These are phyloP conservation scores for Sclerurus mexicanus DNA, from an alignment of 2,113 vertebrate genomes.

Conservation along the genomic window DNA sequence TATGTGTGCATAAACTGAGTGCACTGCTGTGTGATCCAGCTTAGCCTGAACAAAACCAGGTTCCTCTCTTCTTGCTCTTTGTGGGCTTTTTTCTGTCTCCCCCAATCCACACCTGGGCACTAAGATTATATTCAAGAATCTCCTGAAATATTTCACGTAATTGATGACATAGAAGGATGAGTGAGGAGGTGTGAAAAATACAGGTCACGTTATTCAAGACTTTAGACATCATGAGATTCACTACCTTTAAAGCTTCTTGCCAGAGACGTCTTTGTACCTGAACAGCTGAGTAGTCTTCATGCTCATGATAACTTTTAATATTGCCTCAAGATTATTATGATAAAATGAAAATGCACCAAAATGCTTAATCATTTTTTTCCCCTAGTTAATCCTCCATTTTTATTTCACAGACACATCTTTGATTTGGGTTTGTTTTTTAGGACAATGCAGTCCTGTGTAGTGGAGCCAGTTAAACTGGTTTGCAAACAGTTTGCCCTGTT, in stretches of 20 bases:
- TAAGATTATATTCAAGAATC: not conserved
- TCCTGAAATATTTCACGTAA: not conserved
- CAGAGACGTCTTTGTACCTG: not conserved
- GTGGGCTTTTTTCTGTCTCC: not conserved
- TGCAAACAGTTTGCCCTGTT: not conserved
- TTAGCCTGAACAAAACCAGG: not conserved
- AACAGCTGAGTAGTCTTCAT: not conserved
- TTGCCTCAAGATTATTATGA: not conserved
- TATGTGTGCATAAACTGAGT: not conserved
- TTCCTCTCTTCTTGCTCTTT: not conserved
- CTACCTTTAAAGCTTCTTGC: not conserved
- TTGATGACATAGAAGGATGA: not conserved
- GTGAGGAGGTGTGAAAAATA: not conserved
- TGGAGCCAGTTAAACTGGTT: not conserved
- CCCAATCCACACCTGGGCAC: not conserved
- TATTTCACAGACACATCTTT: not conserved
- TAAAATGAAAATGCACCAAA: not conserved
- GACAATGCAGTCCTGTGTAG: not conserved
- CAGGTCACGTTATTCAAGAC: not conserved
- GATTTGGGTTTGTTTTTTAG: not conserved
- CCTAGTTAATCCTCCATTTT: not conserved
- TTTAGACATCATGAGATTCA: not conserved
- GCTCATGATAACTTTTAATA: not conserved
- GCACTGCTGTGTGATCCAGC: not conserved
- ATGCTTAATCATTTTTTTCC: not conserved